Evolutionary conservation across 2,888 invertebrate species (phyloP).

Genomic region (Andrena camellia): DNA sequence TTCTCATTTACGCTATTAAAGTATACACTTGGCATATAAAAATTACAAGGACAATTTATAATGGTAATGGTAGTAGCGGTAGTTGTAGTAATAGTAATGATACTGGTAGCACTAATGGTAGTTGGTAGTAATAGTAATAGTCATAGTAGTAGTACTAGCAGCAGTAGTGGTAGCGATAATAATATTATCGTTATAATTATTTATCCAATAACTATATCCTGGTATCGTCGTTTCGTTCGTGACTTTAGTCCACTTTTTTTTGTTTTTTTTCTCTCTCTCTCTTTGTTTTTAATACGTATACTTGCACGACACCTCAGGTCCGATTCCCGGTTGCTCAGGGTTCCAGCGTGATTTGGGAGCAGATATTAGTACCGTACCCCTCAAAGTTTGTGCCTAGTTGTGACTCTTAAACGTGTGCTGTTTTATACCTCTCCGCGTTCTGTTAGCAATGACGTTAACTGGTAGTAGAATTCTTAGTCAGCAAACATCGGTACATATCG

Average conservation of each 20-base stretch:
- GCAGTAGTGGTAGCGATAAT: constrained; percentile 65
- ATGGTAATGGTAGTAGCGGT: constrained; percentile 68
- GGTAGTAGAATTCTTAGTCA: constrained; percentile 57
- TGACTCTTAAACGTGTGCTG: constrained; percentile 46
- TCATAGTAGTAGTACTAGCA: constrained; percentile 65
- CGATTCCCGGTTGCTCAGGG: constrained; percentile 43
- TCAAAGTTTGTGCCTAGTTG: constrained; percentile 51
- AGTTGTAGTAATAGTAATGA: constrained; percentile 64
- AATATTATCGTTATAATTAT: constrained; percentile 61
- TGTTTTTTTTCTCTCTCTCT: background rate
- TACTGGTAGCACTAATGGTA: constrained; percentile 64
- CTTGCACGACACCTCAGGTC: constrained; percentile 53
- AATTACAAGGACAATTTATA: constrained; percentile 80
- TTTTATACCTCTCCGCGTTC: constrained; percentile 32
- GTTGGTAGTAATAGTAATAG: constrained; percentile 59
- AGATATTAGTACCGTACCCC: background rate
- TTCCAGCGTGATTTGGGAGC: constrained; percentile 4
- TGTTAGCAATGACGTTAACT: constrained; percentile 61
- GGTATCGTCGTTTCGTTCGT: constrained; percentile 29
- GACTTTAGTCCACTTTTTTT: constrained; percentile 13
- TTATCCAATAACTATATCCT: constrained; percentile 61
- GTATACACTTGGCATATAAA: constrained; percentile 80
- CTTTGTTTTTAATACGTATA: constrained; percentile 55
- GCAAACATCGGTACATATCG: constrained; percentile 53
- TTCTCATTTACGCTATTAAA: constrained; percentile 71